Base-by-base conservation (phyloP, 2,797 vertebrate genomes). In the Triplophysa yarkandensis region DNA sequence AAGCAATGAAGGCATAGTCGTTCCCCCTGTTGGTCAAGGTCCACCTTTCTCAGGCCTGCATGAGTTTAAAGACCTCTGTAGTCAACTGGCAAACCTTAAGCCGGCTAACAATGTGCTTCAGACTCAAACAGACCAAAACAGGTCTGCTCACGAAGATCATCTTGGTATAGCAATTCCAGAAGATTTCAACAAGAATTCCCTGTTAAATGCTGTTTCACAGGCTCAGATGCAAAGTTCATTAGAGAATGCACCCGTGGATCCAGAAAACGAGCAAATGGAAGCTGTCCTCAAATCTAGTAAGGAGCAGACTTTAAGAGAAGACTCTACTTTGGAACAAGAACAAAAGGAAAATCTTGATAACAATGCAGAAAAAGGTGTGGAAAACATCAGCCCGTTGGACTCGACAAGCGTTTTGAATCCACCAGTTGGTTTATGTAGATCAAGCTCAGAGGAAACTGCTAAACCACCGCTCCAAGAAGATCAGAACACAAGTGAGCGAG, bases 21-120 rank as follows among this genome's bases (percentile, higher is more conserved):
- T 85, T 80, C 0, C 71, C 39, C 78, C 89, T 36, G 85, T 77
- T 83, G 78, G 83, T 73, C 86, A 84, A 76, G 82, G 86, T 32
- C 83, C 86, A 30, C 88, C 88, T 4, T 65, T 60, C 76, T 82
- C 77, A 13, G 80, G 79, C 77, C 89, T 25, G 83, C 93, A 83
- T 84, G 92, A 92, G 50, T 62, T 80, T 81, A 93, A 90, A 86
- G 92, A 71, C 57, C 41, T 16, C 41, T 70, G 74, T 21, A 80
- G 77, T 82, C 83, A 76, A 73, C 89, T 79, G 77, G 68, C 68
- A 0, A 30, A 71, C 76, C 57, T 83, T 62, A 68, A 78, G n/a
- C 84, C 88, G 65, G 57, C 75, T 64, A 77, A 77, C 21, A 48
- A 70, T 74, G 78, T 82, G 55, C 88, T 87, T 74, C 83, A 77